A percentile compares a stretch with the other conserved stretches of the same genome.
Conservation (phyloP, 2,113 vertebrate genomes). For the Nothocercus nigrocapillus region DNA sequence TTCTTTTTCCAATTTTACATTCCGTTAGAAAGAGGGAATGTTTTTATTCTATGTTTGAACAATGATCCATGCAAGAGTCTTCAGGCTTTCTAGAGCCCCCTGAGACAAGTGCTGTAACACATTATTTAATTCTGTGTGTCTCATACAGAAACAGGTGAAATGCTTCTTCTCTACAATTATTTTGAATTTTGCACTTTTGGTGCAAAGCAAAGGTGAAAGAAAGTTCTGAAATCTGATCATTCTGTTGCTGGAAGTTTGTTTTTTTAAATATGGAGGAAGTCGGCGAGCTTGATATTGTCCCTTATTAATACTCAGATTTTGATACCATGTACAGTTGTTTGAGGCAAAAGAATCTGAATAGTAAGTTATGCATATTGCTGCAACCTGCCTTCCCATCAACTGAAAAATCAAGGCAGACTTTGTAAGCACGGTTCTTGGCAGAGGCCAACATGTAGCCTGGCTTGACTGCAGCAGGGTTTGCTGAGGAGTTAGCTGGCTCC, state of each 20-base stretch:
- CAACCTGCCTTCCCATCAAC: not conserved
- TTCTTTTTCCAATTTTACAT: not conserved
- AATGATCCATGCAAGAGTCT: not conserved
- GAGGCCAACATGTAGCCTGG: not conserved
- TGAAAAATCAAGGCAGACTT: not conserved
- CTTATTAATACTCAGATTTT: not conserved
- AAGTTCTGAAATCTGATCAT: not conserved
- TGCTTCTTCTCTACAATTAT: not conserved
- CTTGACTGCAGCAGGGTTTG: not conserved
- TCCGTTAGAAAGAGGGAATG: not conserved
- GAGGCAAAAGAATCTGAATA: not conserved
- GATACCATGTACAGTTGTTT: not conserved
- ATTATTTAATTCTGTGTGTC: not conserved
- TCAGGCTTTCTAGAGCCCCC: not conserved
- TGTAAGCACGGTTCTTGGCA: not conserved
- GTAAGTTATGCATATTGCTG: not conserved
- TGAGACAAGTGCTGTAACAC: not conserved
- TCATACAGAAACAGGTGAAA: not conserved
- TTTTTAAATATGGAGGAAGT: constrained; percentile 18
- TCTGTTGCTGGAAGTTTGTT: constrained; percentile 19
- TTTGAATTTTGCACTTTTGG: not conserved
- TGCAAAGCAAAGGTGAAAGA: not conserved
- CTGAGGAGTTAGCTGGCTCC: not conserved
- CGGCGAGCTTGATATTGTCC: not conserved
- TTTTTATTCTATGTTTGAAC: not conserved